A percentile compares a stretch with the other conserved stretches of the same genome.
Evolutionary conservation across 2,888 invertebrate species (phyloP).

Genomic region (Pseudococcus longispinus): DNA sequence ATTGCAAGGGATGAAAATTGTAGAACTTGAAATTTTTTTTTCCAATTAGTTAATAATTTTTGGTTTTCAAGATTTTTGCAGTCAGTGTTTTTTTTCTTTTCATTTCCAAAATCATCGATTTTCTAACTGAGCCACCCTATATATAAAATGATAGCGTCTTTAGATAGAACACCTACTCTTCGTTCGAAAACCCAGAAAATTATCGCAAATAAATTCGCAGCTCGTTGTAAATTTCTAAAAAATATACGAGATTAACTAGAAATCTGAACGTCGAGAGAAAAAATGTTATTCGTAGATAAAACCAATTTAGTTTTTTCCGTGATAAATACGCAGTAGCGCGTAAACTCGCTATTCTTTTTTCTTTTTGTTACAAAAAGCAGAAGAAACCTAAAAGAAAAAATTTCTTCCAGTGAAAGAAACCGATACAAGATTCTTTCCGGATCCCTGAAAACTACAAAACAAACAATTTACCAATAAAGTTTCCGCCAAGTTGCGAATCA

Average conservation of each 20-base stretch:
- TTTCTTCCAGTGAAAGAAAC: neutral
- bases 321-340: constrained; percentile 7
- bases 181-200: neutral
- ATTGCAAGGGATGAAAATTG: no score
- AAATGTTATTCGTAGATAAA: constrained; percentile 8
- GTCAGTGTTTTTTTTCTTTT: neutral
- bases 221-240: neutral
- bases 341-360: constrained; percentile 1
- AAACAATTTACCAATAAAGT: constrained; percentile 19
- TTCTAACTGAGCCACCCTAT: no score
- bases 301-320: constrained; percentile 25
- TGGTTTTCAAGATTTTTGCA: no score
- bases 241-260: neutral
- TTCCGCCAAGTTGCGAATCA: constrained; percentile 8
- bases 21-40: no score
- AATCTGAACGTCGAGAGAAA: neutral
- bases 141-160: neutral
- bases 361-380: neutral
- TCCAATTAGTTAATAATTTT: no score
- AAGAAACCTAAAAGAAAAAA: neutral
- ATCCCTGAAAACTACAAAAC: neutral
- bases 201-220: neutral
- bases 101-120: neutral
- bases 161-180: neutral
- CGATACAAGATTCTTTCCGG: neutral